These are phyloP conservation scores for Brenthis daphne DNA, from an alignment of 2,888 invertebrate species.

Conservation along the genomic window DNA sequence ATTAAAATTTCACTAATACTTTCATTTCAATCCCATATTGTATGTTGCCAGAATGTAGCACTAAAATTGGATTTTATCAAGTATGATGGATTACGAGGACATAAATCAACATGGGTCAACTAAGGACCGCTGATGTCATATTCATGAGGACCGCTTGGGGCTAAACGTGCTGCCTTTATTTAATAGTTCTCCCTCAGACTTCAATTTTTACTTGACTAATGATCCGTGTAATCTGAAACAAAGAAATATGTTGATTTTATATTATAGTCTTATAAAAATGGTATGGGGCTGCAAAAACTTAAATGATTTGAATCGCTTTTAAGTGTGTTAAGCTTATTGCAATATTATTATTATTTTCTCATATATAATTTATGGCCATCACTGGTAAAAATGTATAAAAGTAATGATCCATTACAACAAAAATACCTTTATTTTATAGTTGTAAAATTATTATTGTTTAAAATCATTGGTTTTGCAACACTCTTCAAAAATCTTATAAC, in stretches of 20 bases:
- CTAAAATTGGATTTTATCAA: slow-evolving; percentile 45
- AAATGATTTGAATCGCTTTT: not conserved
- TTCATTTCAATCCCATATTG: slow-evolving; percentile 20
- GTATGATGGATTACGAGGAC: slow-evolving; percentile 67
- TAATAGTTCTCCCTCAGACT: slow-evolving; percentile 48
- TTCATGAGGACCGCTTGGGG: slow-evolving; percentile 62
- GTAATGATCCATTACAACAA: too few species aligned
- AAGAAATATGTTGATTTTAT: slow-evolving; percentile 42
- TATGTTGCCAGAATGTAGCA: slow-evolving; percentile 36
- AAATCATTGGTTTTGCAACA: too few species aligned
- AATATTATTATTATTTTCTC: too few species aligned
- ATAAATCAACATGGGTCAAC: slow-evolving; percentile 70
- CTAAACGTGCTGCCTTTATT: slow-evolving; percentile 51
- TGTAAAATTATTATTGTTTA: too few species aligned
- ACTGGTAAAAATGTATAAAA: too few species aligned
- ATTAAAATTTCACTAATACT: slow-evolving; percentile 16
- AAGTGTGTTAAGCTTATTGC: too few species aligned
- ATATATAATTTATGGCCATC: too few species aligned
- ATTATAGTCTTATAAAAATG: not conserved
- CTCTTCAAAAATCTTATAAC: too few species aligned
- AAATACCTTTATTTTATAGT: too few species aligned
- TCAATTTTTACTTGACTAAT: slow-evolving; percentile 55
- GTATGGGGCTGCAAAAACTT: not conserved
- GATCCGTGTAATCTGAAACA: slow-evolving; percentile 60
- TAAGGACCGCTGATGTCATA: slow-evolving; percentile 71